Evolutionary conservation across 2,113 vertebrate genomes (phyloP), one percentile per base, ranked within the genome.

Genomic region (Nettapus auritus): DNA sequence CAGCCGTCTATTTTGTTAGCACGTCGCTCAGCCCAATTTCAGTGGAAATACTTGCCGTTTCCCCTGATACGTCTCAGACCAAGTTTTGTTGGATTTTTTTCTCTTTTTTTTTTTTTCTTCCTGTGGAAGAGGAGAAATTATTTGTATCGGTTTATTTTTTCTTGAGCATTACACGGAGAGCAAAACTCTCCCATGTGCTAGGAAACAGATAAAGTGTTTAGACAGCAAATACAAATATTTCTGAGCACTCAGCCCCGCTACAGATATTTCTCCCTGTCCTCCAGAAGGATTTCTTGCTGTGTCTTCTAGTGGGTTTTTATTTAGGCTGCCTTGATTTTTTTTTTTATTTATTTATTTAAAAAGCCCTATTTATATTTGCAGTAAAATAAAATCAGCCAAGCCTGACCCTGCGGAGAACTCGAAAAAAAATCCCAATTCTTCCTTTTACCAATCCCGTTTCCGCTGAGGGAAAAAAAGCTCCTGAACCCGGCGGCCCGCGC

Each of bases 181-280:
- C 92, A 80, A 81, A 94, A 83, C 95, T 83, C 90, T 79, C 64
- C 95, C 95, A 33, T 90, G 88, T 92, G 90, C 92, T 94, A 9
- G 66, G 95, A 91, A 93, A 73, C 88, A 92, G 88, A 90, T 89
- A 91, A 93, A 91, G 85, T 91, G 55, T 93, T 94, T 92, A 89
- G 95, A n/a, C 92, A 87, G 89, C 92, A 92, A 93, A 95, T 84
- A 96, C 90, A 88, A 93, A 96, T 94, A 94, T 96, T 96, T 86
- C 94, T 55, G 86, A 92, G 92, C 89, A 2, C 89, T 96, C 80
- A 55, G 82, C 89, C 83, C 0, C 0, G 71, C 73, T 84, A 26
- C 75, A 64, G 93, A 44, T 75, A 52, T 83, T 83, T 26, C 86
- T 88, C 82, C 91, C 79, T 44, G 73, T 86, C 90, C 93, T 84